Evolutionary conservation across 2,888 invertebrate genomes (phyloP).

Genomic region (Pseudanteris insignis): DNA sequence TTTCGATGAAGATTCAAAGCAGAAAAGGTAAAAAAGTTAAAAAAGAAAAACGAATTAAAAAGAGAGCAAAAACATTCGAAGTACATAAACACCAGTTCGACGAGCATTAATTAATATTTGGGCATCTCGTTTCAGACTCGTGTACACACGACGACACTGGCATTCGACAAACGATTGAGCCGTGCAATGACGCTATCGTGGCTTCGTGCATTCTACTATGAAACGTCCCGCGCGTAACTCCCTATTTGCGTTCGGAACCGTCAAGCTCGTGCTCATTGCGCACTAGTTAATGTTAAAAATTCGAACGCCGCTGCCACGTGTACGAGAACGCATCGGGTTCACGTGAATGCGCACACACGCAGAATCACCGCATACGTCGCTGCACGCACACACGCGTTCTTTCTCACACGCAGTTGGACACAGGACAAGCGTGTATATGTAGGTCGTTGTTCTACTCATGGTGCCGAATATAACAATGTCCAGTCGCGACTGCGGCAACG

Average conservation of each 20-base stretch:
- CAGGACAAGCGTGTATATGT: slow-evolving; percentile 20
- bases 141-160: slow-evolving; percentile 40
- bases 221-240: slow-evolving; percentile 26
- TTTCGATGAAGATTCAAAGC: too few species aligned
- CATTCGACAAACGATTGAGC: slow-evolving; percentile 38
- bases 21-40: too few species aligned
- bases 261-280: slow-evolving; percentile 43
- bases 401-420: slow-evolving; percentile 1
- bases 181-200: too few species aligned
- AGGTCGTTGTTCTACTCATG: slow-evolving; percentile 38
- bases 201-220: too few species aligned
- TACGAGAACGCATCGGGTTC: too few species aligned
- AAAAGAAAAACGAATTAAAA: too few species aligned
- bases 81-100: slow-evolving; percentile 31
- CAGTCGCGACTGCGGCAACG: slow-evolving; percentile 23
- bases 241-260: slow-evolving; percentile 46
- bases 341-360: background rate
- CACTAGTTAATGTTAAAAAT: slow-evolving; percentile 36
- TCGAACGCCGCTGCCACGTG: slow-evolving; percentile 19
- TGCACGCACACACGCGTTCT: slow-evolving; percentile 1
- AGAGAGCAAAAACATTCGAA: too few species aligned
- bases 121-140: slow-evolving; percentile 42
- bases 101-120: slow-evolving; percentile 45
- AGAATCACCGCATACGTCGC: background rate
- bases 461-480: slow-evolving; percentile 21